Percentiles rank a stretch among this genome's conserved stretches.
Conservation (phyloP, 2,797 vertebrate genomes). For the Aplochiton taeniatus region DNA sequence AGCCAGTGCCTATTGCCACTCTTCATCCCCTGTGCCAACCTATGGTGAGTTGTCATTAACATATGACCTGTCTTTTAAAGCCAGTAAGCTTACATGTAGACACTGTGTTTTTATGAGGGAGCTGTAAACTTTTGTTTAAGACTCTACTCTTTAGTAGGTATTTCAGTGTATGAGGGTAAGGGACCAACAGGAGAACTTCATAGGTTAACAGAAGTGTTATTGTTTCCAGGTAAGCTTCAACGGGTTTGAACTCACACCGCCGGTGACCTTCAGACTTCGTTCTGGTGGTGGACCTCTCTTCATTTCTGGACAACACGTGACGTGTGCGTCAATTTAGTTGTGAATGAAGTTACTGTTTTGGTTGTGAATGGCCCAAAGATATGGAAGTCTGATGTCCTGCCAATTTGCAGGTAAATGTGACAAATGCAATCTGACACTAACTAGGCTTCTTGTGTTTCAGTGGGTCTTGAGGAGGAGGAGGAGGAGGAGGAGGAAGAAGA, state of each 20-base stretch:
- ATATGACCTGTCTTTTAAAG: background rate
- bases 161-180: background rate
- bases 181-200: background rate
- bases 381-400: background rate
- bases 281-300: slow-evolving; percentile 48
- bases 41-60: slow-evolving; percentile 45
- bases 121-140: background rate
- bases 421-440: background rate
- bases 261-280: slow-evolving; percentile 41
- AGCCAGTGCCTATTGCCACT: slow-evolving; percentile 30
- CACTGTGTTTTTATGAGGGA: background rate
- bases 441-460: background rate
- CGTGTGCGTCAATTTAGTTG: slow-evolving; percentile 35
- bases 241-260: slow-evolving; percentile 52
- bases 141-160: background rate
- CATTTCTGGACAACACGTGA: slow-evolving; percentile 40
- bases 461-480: background rate
- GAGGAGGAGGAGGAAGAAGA: background rate
- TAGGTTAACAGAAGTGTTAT: background rate
- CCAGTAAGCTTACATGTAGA: too few species aligned
- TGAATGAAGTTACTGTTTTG: too few species aligned
- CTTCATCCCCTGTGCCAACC: slow-evolving; percentile 46
- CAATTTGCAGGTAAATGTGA: background rate
- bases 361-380: background rate
- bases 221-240: slow-evolving; percentile 42